Evolutionary conservation across 1,140 invertebrate species (phyloP).

Genomic region (Drosophila mayri): DNA sequence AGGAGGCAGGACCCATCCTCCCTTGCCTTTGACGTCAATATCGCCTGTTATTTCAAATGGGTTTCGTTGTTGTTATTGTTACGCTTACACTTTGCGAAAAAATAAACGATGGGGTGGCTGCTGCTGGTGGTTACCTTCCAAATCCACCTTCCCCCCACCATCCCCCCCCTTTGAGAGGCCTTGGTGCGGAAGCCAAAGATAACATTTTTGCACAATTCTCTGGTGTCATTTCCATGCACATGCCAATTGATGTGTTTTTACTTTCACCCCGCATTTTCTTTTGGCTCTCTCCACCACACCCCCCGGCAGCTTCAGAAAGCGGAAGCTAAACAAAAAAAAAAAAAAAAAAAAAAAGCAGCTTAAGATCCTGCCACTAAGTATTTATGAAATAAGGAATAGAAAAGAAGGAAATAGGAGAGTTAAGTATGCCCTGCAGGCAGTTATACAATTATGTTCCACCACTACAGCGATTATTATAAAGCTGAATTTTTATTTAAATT

Average conservation of each 20-base stretch:
- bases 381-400: conserved; percentile 8
- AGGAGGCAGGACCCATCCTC: conserved; percentile 1
- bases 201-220: conserved; percentile 83
- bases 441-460: neutral
- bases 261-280: conserved; percentile 48
- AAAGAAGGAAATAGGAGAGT: conserved; percentile 9
- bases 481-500: neutral
- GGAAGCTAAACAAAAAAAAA: conserved; percentile 8
- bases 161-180: conserved; percentile 20
- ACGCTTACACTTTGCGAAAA: conserved; percentile 60
- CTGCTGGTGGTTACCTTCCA: conserved; percentile 30
- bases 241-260: conserved; percentile 83
- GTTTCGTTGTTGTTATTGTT: conserved; percentile 72
- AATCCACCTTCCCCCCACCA: conserved; percentile 38
- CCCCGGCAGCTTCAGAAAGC: conserved; percentile 8
- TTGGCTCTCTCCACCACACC: neutral
- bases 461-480: neutral
- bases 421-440: conserved; percentile 16
- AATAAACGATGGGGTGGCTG: conserved; percentile 10
- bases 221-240: conserved; percentile 83
- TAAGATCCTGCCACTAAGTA: conserved; percentile 32
- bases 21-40: conserved; percentile 45
- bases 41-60: conserved; percentile 77
- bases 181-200: conserved; percentile 82
- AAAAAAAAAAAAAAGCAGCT: conserved; percentile 24